These are phyloP conservation scores for Neelides sp. DNA, from an alignment of 1,140 invertebrate species.

Conservation along the genomic window DNA sequence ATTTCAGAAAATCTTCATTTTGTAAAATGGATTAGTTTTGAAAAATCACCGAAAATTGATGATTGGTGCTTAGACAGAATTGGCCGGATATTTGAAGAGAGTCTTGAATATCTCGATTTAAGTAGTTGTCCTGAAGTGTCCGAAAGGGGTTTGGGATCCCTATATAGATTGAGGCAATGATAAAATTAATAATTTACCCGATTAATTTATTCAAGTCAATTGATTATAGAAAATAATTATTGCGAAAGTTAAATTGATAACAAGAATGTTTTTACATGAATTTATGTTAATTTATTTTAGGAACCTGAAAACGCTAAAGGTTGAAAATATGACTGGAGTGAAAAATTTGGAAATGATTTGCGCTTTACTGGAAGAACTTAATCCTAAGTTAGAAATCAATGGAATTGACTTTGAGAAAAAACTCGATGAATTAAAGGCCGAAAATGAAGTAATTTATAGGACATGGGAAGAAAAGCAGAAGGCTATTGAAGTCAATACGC, in stretches of 20 bases:
- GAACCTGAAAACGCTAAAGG: constrained; percentile 16
- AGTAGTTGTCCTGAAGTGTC: constrained; percentile 51
- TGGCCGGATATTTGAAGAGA: constrained; percentile 41
- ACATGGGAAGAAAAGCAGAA: too few species aligned
- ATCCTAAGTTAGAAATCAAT: constrained; percentile 15
- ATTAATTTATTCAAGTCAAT: too few species aligned
- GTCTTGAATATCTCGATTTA: constrained; percentile 57
- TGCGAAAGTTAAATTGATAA: too few species aligned
- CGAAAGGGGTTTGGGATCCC: constrained; percentile 47
- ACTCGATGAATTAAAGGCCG: constrained; percentile 1
- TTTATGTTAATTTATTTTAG: constrained; percentile 10
- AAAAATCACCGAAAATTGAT: constrained; percentile 49
- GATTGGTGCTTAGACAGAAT: constrained; percentile 63
- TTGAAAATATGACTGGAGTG: constrained; percentile 19
- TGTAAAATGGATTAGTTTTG: constrained; percentile 51
- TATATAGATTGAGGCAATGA: constrained; percentile 43
- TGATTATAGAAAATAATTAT: too few species aligned
- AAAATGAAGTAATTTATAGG: constrained; percentile 2
- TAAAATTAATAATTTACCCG: too few species aligned
- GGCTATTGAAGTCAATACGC: too few species aligned
- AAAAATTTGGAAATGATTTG: constrained; percentile 25
- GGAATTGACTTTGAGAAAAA: constrained; percentile 22
- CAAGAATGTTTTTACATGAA: too few species aligned
- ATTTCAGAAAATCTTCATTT: constrained; percentile 39
- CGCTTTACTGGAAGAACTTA: constrained; percentile 26